Evolutionary conservation across 23 tunicate genomes (phyloP), one percentile per base, ranked within the genome.

Genomic region (Styela clava): DNA sequence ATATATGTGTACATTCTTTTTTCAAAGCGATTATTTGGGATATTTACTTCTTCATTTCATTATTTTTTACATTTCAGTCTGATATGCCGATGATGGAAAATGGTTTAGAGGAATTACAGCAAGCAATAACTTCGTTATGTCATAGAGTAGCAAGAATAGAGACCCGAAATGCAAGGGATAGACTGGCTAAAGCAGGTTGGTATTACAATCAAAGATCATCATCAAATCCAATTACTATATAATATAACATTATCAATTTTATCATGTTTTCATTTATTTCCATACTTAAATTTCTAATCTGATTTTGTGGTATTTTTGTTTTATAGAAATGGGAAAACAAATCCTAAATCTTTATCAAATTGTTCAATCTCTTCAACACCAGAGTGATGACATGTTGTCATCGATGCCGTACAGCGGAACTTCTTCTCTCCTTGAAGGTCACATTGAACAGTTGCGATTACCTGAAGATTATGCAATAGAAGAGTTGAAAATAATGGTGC

Each of bases 401-500:
- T 16, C 79, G 20, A 16, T 68, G 30, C 44, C 23, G 0, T 21
- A 69, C 16, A 1, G 82, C 0, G 74, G 33, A 56, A 33, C 82
- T 20, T 24, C 82, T 27, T 33, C 61, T 29, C 69, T 68, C 16
- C 23, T 86, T 24, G 89, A 83, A 12, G 28, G 33, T 22, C 89
- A 68, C 20, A 72, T 79, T 19, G 63, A 74, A 24, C 34, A 56
- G n/a, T 33, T 85, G 51, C 72, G 69, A 36, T 65, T 89, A 24
- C 95, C 89, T 18, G 86, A 84, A 30, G 95, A 89, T 62, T 89
- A 89, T 74, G 95, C 95, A 19, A 22, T 89, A 0, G 73, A 89
- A 61, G 89, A 85, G 5, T 63, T 89, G 64, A 32, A 78, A 34
- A 76, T 56, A 62, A 56, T 85, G 27, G 88, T 51, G 2, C 52